Evolutionary conservation across 2,888 invertebrate species (phyloP).

Genomic region (Pocota personata): DNA sequence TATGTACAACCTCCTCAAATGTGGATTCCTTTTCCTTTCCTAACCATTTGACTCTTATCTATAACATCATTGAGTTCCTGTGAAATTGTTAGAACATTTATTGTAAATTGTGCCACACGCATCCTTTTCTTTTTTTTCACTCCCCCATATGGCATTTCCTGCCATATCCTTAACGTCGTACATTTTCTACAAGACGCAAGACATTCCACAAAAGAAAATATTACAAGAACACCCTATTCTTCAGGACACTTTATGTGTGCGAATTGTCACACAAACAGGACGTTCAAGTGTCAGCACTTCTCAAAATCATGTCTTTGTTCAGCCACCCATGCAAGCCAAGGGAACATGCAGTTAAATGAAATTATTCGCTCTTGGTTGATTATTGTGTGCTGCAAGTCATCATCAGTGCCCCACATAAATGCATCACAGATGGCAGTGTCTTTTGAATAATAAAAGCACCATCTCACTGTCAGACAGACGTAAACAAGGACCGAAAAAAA

Average conservation of each 20-base stretch:
- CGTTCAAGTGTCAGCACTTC: constrained; percentile 31
- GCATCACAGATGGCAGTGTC: not conserved
- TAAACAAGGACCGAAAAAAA: constrained; percentile 4
- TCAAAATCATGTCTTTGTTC: constrained; percentile 2
- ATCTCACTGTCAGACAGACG: not conserved
- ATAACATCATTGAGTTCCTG: constrained; percentile 21
- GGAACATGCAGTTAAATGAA: constrained; percentile 33
- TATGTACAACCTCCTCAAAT: too few relatives aligned
- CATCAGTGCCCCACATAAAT: not conserved
- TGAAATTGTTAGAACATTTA: constrained; percentile 47
- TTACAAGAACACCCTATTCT: constrained; percentile 12
- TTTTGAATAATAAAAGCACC: constrained; percentile 32
- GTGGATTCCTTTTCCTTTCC: not conserved
- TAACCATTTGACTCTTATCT: constrained; percentile 29
- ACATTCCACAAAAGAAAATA: not conserved
- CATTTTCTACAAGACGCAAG: not conserved
- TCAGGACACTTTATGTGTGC: constrained; percentile 28
- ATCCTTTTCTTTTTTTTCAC: constrained; percentile 1
- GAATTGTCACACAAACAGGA: constrained; percentile 10
- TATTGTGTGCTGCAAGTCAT: constrained; percentile 23
- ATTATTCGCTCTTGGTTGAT: constrained; percentile 27
- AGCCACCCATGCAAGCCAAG: not conserved
- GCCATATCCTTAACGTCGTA: not conserved
- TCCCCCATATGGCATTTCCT: not conserved
- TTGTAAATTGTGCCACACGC: constrained; percentile 37